phyloP scores from a whole-genome alignment of 2,797 vertebrate genomes.

The Ctenochaetus hawaiiensis region DNA sequence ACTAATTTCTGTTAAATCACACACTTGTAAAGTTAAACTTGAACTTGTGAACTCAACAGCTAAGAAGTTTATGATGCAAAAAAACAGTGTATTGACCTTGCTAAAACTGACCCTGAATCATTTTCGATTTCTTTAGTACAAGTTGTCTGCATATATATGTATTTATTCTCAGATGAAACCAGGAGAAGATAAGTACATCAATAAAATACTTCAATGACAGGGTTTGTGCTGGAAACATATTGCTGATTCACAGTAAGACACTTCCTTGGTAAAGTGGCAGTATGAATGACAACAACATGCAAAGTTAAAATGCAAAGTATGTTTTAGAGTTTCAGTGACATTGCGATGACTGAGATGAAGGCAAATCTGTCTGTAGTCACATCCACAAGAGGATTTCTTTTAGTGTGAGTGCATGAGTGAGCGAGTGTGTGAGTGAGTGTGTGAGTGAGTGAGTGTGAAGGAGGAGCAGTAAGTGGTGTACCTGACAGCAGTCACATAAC shows the following conservation, averaged over 20 bases:
- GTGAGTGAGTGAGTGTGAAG: background rate
- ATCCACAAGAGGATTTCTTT: constrained; percentile 9
- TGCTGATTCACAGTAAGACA: background rate
- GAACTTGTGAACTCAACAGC: no score
- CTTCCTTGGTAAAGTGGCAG: constrained; percentile 3
- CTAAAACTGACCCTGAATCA: no score
- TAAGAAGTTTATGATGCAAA: no score
- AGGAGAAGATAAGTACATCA: background rate
- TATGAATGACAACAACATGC: constrained; percentile 24
- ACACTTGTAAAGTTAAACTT: no score
- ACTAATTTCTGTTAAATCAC: no score
- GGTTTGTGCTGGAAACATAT: background rate
- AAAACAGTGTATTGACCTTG: no score
- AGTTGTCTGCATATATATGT: no score
- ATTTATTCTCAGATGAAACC: background rate
- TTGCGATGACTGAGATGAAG: background rate
- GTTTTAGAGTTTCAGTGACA: constrained; percentile 14
- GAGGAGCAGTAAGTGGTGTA: constrained; percentile 47
- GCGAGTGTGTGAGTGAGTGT: constrained; percentile 15
- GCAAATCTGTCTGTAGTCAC: constrained; percentile 21
- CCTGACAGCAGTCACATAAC: constrained; percentile 73
- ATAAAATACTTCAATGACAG: background rate
- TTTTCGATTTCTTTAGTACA: no score
- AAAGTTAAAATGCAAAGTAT: constrained; percentile 60
- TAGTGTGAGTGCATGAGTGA: background rate